Evolutionary conservation across 2,797 vertebrate genomes (phyloP).

Genomic region (Cercopithecus diana): DNA sequence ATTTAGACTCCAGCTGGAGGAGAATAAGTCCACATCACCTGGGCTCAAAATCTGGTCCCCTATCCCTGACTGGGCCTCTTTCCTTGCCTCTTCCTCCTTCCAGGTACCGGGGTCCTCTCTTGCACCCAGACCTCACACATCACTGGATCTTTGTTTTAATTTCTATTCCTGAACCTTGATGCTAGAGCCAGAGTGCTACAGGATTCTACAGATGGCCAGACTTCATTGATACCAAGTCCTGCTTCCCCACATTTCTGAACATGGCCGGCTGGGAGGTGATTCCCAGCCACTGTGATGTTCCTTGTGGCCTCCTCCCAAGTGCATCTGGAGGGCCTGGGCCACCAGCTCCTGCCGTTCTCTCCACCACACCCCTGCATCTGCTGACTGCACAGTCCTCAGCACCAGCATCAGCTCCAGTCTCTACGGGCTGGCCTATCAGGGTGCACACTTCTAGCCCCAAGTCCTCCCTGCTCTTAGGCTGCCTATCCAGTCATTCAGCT

Average conservation of each 20-base stretch:
- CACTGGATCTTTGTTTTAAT: not conserved
- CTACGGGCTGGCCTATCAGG: fast-evolving
- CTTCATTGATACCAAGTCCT: not conserved
- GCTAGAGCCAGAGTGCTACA: not conserved
- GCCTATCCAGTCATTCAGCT: not conserved
- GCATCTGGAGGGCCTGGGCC: not conserved
- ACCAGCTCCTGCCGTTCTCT: not conserved
- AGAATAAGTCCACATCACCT: fast-evolving
- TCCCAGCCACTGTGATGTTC: not conserved
- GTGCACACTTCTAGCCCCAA: not conserved
- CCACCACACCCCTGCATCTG: fast-evolving
- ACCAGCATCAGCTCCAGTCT: fast-evolving
- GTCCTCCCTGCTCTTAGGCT: not conserved
- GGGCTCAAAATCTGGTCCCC: not conserved
- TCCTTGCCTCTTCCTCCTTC: not conserved
- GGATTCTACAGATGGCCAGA: not conserved
- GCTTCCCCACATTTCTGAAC: not conserved
- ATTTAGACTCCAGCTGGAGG: not conserved
- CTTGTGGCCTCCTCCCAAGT: not conserved
- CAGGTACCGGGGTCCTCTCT: not conserved
- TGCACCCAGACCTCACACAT: fast-evolving
- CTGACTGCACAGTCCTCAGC: not conserved
- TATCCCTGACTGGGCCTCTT: not conserved
- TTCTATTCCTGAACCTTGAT: not conserved
- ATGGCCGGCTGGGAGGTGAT: not conserved